Conservation (phyloP, 2,113 vertebrate genomes). For the Anguilla japonica region DNA sequence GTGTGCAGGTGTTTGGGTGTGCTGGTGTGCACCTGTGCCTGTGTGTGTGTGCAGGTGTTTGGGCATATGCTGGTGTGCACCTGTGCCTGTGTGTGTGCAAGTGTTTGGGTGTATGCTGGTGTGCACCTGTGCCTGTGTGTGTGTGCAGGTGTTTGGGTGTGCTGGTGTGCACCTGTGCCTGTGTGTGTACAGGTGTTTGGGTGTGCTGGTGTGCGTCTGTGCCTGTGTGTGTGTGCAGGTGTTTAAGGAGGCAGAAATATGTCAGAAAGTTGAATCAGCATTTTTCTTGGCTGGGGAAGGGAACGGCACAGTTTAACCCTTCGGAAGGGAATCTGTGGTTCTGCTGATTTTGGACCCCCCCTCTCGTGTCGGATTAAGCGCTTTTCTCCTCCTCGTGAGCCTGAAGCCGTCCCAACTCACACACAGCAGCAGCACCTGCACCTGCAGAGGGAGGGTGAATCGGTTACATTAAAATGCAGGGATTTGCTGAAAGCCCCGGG, state of each 20-base stretch:
- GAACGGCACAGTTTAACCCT: not conserved
- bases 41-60: not conserved
- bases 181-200: not conserved
- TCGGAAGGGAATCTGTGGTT: not conserved
- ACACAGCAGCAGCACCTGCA: not conserved
- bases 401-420: not conserved
- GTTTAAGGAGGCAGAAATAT: not conserved
- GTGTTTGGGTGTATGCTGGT: not conserved
- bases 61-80: not conserved
- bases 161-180: not conserved
- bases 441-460: not conserved
- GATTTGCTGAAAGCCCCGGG: not conserved
- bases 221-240: not conserved
- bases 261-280: constrained; percentile 3
- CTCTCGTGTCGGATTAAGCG: not conserved
- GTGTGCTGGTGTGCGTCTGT: not conserved
- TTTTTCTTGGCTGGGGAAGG: not conserved
- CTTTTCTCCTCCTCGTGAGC: not conserved
- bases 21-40: not conserved
- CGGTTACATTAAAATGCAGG: not conserved
- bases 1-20: not conserved
- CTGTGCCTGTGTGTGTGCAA: not conserved
- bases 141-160: not conserved
- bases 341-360: not conserved
- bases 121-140: not conserved